Conservation (phyloP, 2,113 vertebrate species). For the Indicator indicator region DNA sequence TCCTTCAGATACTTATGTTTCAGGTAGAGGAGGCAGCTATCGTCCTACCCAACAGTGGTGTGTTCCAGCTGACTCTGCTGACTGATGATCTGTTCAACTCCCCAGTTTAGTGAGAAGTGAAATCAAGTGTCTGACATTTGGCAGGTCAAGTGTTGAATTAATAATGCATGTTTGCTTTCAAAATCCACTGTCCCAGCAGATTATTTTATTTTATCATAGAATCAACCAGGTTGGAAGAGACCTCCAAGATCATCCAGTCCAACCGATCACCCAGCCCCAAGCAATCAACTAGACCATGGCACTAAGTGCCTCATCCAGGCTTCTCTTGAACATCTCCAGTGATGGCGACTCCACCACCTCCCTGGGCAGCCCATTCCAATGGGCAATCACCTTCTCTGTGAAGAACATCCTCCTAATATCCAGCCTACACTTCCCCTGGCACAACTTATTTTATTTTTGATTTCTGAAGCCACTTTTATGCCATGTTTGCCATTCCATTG, state of each 20-base stretch:
- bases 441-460: no score
- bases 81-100: rapidly evolving
- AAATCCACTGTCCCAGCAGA: not conserved
- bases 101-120: not conserved
- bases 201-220: not conserved
- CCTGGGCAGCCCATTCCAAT: no score
- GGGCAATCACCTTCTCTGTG: no score
- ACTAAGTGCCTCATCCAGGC: no score
- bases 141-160: not conserved
- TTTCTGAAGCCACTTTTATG: not conserved
- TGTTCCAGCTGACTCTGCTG: not conserved
- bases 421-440: no score
- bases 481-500: not conserved
- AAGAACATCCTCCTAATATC: no score
- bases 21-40: not conserved
- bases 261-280: no score
- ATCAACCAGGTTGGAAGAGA: no score
- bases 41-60: not conserved
- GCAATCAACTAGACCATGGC: no score
- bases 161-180: not conserved
- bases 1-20: rapidly evolving
- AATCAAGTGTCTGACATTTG: not conserved
- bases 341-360: no score
- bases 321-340: no score
- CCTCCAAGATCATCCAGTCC: no score